Evolutionary conservation across 2,888 invertebrate species (phyloP).

Genomic region (Andricus quercusramuli): DNA sequence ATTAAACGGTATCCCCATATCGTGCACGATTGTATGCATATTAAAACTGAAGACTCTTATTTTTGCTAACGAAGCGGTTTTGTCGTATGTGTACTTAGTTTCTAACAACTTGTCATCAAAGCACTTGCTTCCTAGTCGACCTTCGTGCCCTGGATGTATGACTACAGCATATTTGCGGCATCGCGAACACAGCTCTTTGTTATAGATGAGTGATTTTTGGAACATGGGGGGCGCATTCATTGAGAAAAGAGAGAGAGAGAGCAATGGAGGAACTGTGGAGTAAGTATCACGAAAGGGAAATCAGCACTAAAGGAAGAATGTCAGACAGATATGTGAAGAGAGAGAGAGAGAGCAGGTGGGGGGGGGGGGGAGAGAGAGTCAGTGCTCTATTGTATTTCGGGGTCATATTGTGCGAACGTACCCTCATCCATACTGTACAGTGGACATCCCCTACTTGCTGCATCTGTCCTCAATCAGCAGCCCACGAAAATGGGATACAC

Average conservation of each 20-base stretch:
- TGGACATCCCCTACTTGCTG: conserved; percentile 72
- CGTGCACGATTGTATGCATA: too few species aligned
- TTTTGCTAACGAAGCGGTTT: neutral
- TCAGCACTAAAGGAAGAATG: neutral
- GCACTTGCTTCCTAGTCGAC: conserved; percentile 3
- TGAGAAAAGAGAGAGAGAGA: conserved; percentile 56
- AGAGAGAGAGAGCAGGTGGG: neutral
- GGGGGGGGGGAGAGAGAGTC: conserved; percentile 51
- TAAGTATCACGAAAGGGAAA: neutral
- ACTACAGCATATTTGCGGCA: conserved; percentile 75
- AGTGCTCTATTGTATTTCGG: conserved; percentile 72
- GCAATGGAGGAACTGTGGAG: conserved; percentile 58
- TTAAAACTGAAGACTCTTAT: neutral
- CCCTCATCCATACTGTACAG: conserved; percentile 69
- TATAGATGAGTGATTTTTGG: conserved; percentile 72
- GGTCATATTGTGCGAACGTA: conserved; percentile 72
- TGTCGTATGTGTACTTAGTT: neutral
- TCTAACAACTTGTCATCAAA: conserved; percentile 1
- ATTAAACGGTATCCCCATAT: too few species aligned
- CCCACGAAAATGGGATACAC: conserved; percentile 70
- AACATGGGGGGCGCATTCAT: conserved; percentile 60
- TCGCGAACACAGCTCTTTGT: conserved; percentile 75
- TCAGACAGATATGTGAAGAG: neutral
- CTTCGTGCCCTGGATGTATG: conserved; percentile 51
- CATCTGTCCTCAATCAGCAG: conserved; percentile 78